Evolutionary conservation across 2,888 invertebrate genomes (phyloP).

Genomic region (Epiperipatus broadwayi): DNA sequence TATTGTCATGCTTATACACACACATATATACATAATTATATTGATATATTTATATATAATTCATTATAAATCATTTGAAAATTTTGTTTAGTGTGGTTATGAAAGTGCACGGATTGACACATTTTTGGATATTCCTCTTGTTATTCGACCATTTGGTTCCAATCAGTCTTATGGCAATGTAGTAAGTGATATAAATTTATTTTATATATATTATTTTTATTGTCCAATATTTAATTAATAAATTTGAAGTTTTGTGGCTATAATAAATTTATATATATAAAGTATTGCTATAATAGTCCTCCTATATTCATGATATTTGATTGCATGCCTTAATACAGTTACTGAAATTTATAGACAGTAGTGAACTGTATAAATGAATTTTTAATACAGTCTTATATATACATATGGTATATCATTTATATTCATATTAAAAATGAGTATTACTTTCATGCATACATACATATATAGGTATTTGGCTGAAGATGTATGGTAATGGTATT

Average conservation of each 20-base stretch:
- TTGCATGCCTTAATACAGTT: not conserved
- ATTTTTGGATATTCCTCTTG: slow-evolving; percentile 65
- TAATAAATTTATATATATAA: slow-evolving; percentile 9
- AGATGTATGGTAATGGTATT: no score
- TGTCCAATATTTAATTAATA: no score
- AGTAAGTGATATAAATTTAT: slow-evolving; percentile 29
- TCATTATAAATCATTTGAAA: not conserved
- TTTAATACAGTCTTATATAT: no score
- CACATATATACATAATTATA: slow-evolving; percentile 6
- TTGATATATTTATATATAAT: slow-evolving; percentile 7
- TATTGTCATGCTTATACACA: slow-evolving; percentile 6
- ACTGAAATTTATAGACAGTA: no score
- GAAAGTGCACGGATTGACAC: slow-evolving; percentile 63
- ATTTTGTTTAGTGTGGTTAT: slow-evolving; percentile 40
- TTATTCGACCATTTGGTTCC: slow-evolving; percentile 61
- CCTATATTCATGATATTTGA: no score
- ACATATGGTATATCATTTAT: no score
- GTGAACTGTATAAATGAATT: no score
- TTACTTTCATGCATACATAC: no score
- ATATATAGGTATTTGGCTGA: no score
- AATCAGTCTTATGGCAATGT: slow-evolving; percentile 54
- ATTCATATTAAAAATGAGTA: no score
- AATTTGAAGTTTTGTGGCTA: no score
- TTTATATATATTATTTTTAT: not conserved
- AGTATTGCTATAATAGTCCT: not conserved